Percentiles rank a stretch among this genome's conserved stretches.
These are phyloP conservation scores for Neelides sp. DNA, from an alignment of 1,140 invertebrate genomes.

Conservation along the genomic window DNA sequence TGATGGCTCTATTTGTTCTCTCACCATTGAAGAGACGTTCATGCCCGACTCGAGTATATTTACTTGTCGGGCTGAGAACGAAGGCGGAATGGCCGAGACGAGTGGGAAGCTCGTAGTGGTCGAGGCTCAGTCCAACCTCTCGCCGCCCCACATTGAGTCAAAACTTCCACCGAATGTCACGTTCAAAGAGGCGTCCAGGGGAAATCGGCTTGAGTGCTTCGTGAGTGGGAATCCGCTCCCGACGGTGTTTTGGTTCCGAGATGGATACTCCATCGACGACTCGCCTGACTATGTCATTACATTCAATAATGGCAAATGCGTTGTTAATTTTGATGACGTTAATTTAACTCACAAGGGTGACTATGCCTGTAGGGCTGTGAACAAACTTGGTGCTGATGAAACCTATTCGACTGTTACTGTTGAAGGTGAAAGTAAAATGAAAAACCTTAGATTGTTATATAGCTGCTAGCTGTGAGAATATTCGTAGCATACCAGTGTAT, in stretches of 20 bases:
- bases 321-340: conserved; percentile 48
- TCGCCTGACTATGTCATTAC: conserved; percentile 51
- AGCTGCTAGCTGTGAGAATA: too few relatives aligned
- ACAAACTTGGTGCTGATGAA: conserved; percentile 41
- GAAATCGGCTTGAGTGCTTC: conserved; percentile 31
- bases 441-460: background rate
- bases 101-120: conserved; percentile 55
- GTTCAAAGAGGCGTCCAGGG: conserved; percentile 1
- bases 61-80: conserved; percentile 56
- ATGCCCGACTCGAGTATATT: conserved; percentile 68
- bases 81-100: conserved; percentile 54
- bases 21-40: conserved; percentile 66
- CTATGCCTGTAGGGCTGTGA: conserved; percentile 44
- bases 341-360: conserved; percentile 44
- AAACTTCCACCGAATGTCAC: background rate
- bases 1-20: conserved; percentile 44
- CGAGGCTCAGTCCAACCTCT: background rate
- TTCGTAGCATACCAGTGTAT: too few relatives aligned
- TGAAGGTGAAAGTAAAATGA: conserved; percentile 35
- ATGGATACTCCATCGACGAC: conserved; percentile 56
- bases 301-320: conserved; percentile 40
- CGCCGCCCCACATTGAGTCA: background rate
- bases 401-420: conserved; percentile 40
- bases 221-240: conserved; percentile 62
- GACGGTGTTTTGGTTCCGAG: conserved; percentile 65